phyloP scores from a whole-genome alignment of 2,888 invertebrate genomes.

The Theretra japonica region DNA sequence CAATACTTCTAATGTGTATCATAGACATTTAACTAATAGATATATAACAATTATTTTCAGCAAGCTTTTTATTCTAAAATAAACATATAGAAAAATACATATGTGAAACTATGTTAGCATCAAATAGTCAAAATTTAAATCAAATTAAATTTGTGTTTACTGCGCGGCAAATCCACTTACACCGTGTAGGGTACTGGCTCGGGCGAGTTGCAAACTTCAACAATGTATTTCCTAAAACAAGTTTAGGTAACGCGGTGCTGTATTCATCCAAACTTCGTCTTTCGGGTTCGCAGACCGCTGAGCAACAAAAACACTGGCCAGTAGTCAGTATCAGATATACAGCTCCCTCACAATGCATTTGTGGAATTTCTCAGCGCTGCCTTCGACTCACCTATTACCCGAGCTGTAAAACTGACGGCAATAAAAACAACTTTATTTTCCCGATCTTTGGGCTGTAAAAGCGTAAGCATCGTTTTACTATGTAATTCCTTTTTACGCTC shows the following conservation, averaged over 20 bases:
- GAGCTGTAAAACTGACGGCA: constrained; percentile 67
- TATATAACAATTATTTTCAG: too few species aligned
- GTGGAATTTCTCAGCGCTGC: constrained; percentile 51
- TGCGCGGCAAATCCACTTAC: neutral
- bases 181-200: neutral
- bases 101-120: too few species aligned
- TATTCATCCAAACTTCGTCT: constrained; percentile 28
- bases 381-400: constrained; percentile 66
- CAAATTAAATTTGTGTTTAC: neutral
- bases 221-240: constrained; percentile 19
- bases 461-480: constrained; percentile 71
- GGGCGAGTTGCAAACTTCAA: constrained; percentile 10
- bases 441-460: constrained; percentile 71
- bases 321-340: constrained; percentile 7
- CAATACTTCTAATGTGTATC: too few species aligned
- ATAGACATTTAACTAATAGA: too few species aligned
- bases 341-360: constrained; percentile 29
- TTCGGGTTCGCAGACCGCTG: constrained; percentile 25
- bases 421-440: constrained; percentile 76
- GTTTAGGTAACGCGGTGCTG: constrained; percentile 2
- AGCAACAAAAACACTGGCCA: constrained; percentile 27
- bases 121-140: too few species aligned
- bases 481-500: constrained; percentile 69
- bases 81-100: too few species aligned
- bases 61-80: too few species aligned